Base-by-base conservation (phyloP, 2,888 invertebrate genomes). In the Oscheius sp. region DNA sequence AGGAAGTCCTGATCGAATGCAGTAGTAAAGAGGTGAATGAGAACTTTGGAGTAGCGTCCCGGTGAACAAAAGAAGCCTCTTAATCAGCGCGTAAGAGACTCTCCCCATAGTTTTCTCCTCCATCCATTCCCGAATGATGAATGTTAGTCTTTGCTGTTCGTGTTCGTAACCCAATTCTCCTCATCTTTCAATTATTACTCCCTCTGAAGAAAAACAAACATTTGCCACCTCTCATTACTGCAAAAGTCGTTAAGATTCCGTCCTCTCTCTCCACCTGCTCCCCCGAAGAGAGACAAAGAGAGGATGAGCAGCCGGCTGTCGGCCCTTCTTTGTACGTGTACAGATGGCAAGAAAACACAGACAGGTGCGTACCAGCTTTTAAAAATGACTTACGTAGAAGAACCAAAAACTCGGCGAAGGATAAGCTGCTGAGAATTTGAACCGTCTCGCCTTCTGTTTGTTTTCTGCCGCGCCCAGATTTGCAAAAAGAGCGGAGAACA, bases 291-390 rank as follows among this genome's bases (percentile, higher is more conserved):
- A 51, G 42, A n/a, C 33, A 50, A 32, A 47, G n/a, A 47, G 29
- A n/a, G 21, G 63, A 65, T 65, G 65, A 32, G 29, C 50, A 48
- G 65, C 65, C 65, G 65, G 48, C 65, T 65, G 65, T 68, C 68
- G 68, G 68, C 68, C 2, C 37, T 68, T n/a, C 68, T 68, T 37
- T 68, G 68, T 53, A 33, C 68, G 33, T 68, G 68, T 68, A 68
- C 68, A 68, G 68, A 55, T 55, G 68, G 68, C 53, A 35, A 37
- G 32, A 68, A 68, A 53, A 53, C 29, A 21, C 9, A 50, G 53
- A 29, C 68, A 68, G 68, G 68, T 68, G 68, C 55, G 55, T 68
- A 55, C 55, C 2, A 50, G 29, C 11, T 21, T 63, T 48, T 63
- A 21, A 48, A 47, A 48, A n/a, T 63, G 21, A 32, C 13, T 63